Conservation (phyloP, 2,797 vertebrate genomes). For the Lepus oiostolus region DNA sequence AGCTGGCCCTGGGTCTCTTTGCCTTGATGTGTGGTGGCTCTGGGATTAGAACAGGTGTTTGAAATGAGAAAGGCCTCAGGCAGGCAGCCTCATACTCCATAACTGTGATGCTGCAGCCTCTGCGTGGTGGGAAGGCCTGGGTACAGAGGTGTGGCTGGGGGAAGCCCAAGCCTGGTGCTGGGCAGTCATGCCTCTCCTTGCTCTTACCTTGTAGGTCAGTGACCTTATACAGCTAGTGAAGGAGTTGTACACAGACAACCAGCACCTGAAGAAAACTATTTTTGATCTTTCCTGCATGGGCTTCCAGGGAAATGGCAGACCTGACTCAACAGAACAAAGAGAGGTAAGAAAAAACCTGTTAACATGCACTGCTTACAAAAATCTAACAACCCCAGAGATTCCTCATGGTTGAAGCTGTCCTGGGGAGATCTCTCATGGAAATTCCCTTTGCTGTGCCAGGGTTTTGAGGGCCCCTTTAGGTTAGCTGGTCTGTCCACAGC, state of each 20-base stretch:
- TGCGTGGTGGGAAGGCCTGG: background rate
- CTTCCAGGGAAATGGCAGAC: conserved; percentile 76
- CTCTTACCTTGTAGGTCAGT: conserved; percentile 89
- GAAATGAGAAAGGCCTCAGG: too few relatives aligned
- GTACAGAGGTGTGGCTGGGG: background rate
- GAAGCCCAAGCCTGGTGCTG: background rate
- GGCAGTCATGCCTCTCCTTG: background rate
- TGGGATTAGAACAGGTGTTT: background rate
- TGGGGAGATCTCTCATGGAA: background rate
- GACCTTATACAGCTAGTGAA: conserved; percentile 92
- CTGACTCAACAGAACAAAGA: conserved; percentile 80
- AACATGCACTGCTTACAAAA: background rate
- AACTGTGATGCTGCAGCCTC: background rate
- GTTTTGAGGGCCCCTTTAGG: background rate
- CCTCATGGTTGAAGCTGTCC: background rate
- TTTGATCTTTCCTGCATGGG: conserved; percentile 84
- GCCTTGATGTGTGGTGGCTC: background rate
- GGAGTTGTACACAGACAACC: conserved; percentile 91
- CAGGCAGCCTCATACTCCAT: background rate
- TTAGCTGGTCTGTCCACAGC: background rate
- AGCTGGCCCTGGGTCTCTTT: background rate
- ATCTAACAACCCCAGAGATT: rapidly evolving
- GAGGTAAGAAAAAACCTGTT: conserved; percentile 88
- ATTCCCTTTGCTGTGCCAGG: background rate
- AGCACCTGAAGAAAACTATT: conserved; percentile 90